Evolutionary conservation across 1,140 invertebrate genomes (phyloP).

Genomic region (Drosophila seguyi): DNA sequence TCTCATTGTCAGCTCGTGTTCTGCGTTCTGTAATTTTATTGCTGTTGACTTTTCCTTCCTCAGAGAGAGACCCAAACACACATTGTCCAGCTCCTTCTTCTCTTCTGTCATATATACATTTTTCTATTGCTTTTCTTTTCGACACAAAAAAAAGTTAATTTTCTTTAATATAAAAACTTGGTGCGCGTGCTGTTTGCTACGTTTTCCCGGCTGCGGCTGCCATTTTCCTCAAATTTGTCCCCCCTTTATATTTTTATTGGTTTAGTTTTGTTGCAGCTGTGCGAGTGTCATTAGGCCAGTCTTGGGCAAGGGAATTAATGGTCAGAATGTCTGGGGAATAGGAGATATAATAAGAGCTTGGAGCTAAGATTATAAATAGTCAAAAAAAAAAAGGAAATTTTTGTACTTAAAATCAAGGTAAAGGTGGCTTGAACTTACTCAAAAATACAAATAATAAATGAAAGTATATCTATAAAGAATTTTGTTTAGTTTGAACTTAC

Average conservation of each 20-base stretch:
- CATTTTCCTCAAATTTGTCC: constrained; percentile 23
- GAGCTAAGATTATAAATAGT: background rate
- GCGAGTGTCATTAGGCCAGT: constrained; percentile 42
- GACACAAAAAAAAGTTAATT: constrained; percentile 41
- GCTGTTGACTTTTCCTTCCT: constrained; percentile 59
- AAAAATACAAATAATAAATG: background rate
- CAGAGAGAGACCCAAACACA: constrained; percentile 5
- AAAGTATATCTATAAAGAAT: too few species aligned
- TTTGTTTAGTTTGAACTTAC: too few species aligned
- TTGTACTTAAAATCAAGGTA: background rate
- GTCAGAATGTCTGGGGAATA: background rate
- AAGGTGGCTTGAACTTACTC: too few species aligned
- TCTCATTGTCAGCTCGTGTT: constrained; percentile 55
- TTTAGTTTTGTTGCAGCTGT: constrained; percentile 57
- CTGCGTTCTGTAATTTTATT: constrained; percentile 53
- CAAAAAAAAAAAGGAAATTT: background rate
- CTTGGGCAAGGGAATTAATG: background rate
- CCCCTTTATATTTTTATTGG: constrained; percentile 38
- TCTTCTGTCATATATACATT: constrained; percentile 25
- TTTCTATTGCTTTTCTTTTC: constrained; percentile 45
- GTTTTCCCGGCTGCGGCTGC: constrained; percentile 34
- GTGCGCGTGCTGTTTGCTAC: constrained; percentile 62
- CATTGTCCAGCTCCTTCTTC: constrained; percentile 33
- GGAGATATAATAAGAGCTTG: too few species aligned
- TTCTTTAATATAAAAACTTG: constrained; percentile 57